These are phyloP conservation scores for Psilopsiagon aurifrons DNA, from an alignment of 2,113 vertebrate genomes.

Conservation along the genomic window DNA sequence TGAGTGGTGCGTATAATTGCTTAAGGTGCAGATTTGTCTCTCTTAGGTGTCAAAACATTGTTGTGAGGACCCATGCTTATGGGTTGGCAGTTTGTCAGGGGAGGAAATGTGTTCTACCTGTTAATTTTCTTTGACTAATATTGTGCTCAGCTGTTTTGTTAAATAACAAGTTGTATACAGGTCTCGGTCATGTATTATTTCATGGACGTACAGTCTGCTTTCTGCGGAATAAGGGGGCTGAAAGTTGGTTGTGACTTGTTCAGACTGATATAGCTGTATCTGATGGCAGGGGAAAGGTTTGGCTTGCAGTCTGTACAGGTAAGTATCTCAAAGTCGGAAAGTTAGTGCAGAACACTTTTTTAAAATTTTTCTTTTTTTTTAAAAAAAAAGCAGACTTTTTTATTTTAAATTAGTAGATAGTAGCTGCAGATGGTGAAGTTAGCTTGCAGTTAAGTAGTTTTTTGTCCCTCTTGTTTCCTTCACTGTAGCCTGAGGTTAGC, in stretches of 20 bases:
- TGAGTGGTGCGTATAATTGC: not conserved
- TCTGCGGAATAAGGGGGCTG: not conserved
- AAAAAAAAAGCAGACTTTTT: not conserved
- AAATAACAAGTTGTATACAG: not conserved
- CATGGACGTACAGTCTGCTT: not conserved
- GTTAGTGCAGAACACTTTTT: not conserved
- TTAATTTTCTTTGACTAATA: not conserved
- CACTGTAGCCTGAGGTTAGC: conserved; percentile 87
- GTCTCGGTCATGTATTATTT: not conserved
- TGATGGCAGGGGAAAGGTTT: not conserved
- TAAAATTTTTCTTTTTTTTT: not conserved
- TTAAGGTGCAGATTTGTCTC: not conserved
- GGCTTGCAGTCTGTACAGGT: not conserved
- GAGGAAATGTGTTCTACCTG: not conserved
- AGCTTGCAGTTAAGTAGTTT: not conserved
- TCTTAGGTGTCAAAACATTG: not conserved
- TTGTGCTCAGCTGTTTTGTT: not conserved
- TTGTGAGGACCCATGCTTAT: not conserved
- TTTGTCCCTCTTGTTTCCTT: not conserved
- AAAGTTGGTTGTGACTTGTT: not conserved
- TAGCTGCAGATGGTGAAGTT: not conserved
- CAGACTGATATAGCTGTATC: not conserved
- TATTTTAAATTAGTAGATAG: not conserved
- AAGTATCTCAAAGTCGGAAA: not conserved
- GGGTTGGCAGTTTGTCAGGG: not conserved